Evolutionary conservation across 92 coral and sea anemone species (phyloP).

Genomic region (Heteractis magnifica): DNA sequence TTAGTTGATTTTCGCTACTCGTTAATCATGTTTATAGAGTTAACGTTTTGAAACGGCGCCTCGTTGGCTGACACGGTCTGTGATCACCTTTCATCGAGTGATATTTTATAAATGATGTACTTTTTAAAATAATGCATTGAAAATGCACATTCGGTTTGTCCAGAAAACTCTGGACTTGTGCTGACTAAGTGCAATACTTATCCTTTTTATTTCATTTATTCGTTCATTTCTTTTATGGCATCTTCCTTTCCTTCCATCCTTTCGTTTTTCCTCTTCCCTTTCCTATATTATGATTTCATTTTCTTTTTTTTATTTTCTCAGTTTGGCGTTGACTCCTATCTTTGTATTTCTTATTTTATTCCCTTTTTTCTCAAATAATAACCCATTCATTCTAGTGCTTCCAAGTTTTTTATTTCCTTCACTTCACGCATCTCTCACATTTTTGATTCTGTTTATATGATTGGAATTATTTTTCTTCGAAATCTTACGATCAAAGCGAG

Average conservation of each 20-base stretch:
- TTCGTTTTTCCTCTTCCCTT: background rate
- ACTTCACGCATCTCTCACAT: no score
- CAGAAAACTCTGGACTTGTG: background rate
- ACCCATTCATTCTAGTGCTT: no score
- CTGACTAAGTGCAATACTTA: background rate
- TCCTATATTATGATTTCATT: no score
- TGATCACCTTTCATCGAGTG: background rate
- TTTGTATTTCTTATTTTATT: no score
- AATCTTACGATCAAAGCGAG: no score
- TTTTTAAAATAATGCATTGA: background rate
- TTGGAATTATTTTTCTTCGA: background rate
- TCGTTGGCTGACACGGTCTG: constrained; percentile 14
- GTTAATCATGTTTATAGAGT: background rate
- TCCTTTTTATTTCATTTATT: background rate
- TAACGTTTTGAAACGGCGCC: constrained; percentile 12
- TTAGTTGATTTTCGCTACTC: constrained; percentile 5
- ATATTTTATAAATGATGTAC: background rate
- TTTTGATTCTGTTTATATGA: no score
- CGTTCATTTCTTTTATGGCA: background rate
- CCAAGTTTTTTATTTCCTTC: no score
- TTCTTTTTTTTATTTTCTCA: no score
- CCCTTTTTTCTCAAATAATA: no score
- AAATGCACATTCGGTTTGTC: background rate
- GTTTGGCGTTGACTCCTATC: no score
- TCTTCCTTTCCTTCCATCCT: background rate